Percentiles rank a stretch among this genome's conserved stretches.
Conservation (phyloP, 2,888 invertebrate genomes). For the Troilus luridus region DNA sequence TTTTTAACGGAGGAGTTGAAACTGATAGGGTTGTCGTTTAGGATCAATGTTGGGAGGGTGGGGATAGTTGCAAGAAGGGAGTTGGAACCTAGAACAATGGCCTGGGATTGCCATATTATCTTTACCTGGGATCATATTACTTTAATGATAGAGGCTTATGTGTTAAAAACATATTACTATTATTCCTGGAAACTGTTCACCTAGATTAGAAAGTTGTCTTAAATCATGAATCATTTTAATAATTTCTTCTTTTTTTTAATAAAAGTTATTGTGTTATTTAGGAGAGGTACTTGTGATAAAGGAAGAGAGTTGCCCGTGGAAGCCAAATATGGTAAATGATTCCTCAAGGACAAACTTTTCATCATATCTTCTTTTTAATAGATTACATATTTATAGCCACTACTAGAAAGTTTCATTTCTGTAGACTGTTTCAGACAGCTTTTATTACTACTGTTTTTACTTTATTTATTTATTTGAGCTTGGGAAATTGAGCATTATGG, state of each 20-base stretch:
- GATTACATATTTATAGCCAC: slow-evolving; percentile 49
- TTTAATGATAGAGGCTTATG: no score
- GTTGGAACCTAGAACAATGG: no score
- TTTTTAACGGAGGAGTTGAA: no score
- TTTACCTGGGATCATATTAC: no score
- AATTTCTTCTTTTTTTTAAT: not conserved
- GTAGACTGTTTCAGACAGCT: not conserved
- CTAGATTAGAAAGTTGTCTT: not conserved
- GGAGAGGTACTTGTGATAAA: slow-evolving; percentile 51
- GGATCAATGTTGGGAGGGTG: no score
- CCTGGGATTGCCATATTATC: no score
- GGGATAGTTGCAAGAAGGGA: no score
- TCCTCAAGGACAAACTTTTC: slow-evolving; percentile 36
- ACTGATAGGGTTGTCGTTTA: no score
- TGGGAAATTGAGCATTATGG: not conserved
- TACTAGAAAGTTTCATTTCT: not conserved
- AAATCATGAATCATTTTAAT: not conserved
- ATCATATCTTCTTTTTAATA: slow-evolving; percentile 53
- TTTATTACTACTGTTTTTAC: not conserved
- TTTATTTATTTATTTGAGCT: not conserved
- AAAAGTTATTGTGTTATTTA: not conserved
- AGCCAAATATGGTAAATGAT: slow-evolving; percentile 46
- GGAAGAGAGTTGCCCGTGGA: slow-evolving; percentile 38
- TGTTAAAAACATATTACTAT: not conserved
- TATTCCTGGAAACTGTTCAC: not conserved